Evolutionary conservation across 2,888 invertebrate genomes (phyloP).

Genomic region (Drosophila ezoana): DNA sequence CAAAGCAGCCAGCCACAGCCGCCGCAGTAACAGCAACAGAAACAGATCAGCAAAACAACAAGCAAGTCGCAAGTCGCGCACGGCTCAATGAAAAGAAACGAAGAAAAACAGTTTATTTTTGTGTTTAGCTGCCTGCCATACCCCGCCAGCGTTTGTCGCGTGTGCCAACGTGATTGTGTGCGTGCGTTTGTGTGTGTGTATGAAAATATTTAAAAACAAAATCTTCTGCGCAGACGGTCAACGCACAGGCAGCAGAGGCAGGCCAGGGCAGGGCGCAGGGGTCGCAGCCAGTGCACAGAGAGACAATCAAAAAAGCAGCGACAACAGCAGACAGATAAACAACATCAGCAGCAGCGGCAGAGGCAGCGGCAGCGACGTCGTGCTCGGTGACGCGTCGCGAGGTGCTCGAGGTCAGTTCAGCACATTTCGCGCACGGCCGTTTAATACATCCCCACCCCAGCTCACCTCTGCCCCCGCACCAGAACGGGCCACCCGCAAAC

Average conservation of each 20-base stretch:
- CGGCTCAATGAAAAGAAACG: slow-evolving; percentile 27
- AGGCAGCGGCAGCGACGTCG: slow-evolving; percentile 21
- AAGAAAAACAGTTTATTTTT: slow-evolving; percentile 61
- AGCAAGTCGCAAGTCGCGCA: slow-evolving; percentile 61
- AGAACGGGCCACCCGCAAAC: slow-evolving; percentile 56
- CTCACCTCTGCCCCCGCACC: background rate
- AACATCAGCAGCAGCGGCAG: slow-evolving; percentile 43
- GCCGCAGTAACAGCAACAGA: slow-evolving; percentile 37
- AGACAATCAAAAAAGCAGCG: slow-evolving; percentile 29
- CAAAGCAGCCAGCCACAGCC: slow-evolving; percentile 51
- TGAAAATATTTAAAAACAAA: slow-evolving; percentile 74
- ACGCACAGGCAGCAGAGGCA: slow-evolving; percentile 1
- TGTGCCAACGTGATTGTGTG: slow-evolving; percentile 26
- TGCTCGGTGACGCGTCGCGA: slow-evolving; percentile 69
- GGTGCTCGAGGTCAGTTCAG: slow-evolving; percentile 74
- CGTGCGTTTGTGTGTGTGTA: slow-evolving; percentile 20
- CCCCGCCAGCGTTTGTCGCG: slow-evolving; percentile 18
- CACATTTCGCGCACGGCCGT: slow-evolving; percentile 72
- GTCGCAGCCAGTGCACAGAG: slow-evolving; percentile 28
- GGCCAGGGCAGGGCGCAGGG: slow-evolving; percentile 20
- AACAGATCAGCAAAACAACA: slow-evolving; percentile 57
- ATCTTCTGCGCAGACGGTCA: slow-evolving; percentile 58
- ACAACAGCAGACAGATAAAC: slow-evolving; percentile 66
- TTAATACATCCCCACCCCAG: slow-evolving; percentile 21
- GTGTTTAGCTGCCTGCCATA: slow-evolving; percentile 55